Base-by-base conservation (phyloP, 2,888 invertebrate species). In the Himalopsyche japonica region DNA sequence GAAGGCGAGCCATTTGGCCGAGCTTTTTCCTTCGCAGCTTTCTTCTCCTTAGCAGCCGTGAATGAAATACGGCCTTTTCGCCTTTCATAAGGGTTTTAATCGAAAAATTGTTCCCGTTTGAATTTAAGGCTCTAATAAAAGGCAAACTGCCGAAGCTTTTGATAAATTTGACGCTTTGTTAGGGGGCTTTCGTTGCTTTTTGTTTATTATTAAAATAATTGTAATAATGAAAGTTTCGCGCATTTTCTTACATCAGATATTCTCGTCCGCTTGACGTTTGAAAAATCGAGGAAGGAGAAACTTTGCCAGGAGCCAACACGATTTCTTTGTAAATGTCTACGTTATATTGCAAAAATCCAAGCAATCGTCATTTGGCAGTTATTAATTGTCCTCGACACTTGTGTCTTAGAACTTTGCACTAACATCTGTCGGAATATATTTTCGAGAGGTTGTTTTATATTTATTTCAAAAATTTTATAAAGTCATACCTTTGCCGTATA, bases 61-160 rank as follows among this genome's bases (percentile, higher is more conserved):
- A 24, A 79, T 57, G 77, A 77, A 34, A 34, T 48, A 81, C 79
- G 80, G 77, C 80, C 47, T 48, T 49, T 34, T 57, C 27, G 82
- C 57, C 27, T 47, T 43, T 80, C 80, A 77, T 83, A 80, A 83
- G 83, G 82, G 64, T 84, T 84, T 84, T 79, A 82, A 84, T 84
- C 84, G 84, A 82, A 79, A 82, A 82, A 81, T 84, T 83, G 80
- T 81, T 77, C 77, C 18, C 49, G 81, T 76, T 84, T 84, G 79
- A 84, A 81, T 83, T 83, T 80, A 80, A 82, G 80, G 80, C 80
- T 79, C 48, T 76, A 48, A 80, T 80, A 83, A 80, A 82, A 83
- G 83, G 82, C 76, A 27, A 79, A 76, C 79, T 79, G 82, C 79
- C 76, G 79, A 76, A 80, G 83, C 80, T 83, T 83, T 83, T 80